phyloP scores from a whole-genome alignment of 2,888 invertebrate species.

The Congeria kusceri region DNA sequence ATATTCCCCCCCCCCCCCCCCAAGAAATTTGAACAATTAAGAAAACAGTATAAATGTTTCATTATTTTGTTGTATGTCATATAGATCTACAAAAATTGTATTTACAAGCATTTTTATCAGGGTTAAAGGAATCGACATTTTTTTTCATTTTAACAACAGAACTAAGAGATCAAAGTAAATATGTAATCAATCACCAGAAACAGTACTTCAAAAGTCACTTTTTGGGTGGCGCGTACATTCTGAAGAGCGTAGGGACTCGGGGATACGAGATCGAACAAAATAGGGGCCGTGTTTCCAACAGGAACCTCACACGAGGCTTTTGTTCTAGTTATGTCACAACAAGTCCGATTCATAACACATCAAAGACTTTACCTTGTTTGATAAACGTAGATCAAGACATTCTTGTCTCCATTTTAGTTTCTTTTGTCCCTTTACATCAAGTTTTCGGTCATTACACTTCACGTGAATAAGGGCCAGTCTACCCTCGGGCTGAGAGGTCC shows the following conservation, averaged over 20 bases:
- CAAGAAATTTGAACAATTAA: too few relatives aligned
- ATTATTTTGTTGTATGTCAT: too few relatives aligned
- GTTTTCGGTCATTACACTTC: conserved; percentile 45
- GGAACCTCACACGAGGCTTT: conserved; percentile 21
- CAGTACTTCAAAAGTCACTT: too few relatives aligned
- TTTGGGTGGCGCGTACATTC: too few relatives aligned
- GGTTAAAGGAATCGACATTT: too few relatives aligned
- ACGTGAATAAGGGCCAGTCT: conserved; percentile 41
- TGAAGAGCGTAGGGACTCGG: conserved; percentile 20
- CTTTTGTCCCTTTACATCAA: conserved; percentile 51
- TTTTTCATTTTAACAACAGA: too few relatives aligned
- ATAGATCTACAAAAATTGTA: too few relatives aligned
- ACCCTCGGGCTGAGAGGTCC: conserved; percentile 1
- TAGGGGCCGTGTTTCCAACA: conserved; percentile 10
- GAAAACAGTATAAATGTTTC: too few relatives aligned
- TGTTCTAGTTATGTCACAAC: conserved; percentile 34
- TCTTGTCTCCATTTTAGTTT: conserved; percentile 44
- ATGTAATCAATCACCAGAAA: too few relatives aligned
- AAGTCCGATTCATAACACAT: conserved; percentile 52
- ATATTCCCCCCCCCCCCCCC: too few relatives aligned
- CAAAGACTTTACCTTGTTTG: conserved; percentile 62
- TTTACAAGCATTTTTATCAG: too few relatives aligned
- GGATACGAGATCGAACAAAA: conserved; percentile 7
- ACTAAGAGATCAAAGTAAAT: too few relatives aligned
- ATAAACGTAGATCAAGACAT: conserved; percentile 56